phyloP scores from a whole-genome alignment of 1,140 invertebrate genomes.

The Vollenhovia emeryi region DNA sequence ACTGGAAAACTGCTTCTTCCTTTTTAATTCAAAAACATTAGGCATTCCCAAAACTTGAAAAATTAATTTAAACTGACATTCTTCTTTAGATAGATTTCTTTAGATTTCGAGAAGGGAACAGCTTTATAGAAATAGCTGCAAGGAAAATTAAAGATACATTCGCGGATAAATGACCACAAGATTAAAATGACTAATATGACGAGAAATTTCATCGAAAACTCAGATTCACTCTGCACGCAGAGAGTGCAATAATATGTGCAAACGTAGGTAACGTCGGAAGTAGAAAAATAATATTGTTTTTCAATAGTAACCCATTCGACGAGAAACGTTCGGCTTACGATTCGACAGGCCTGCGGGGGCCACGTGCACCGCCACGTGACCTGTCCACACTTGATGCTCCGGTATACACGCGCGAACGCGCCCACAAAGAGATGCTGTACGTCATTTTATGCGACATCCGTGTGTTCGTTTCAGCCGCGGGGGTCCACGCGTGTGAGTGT shows the following conservation, averaged over 20 bases:
- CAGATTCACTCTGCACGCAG: not conserved
- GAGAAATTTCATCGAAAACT: not conserved
- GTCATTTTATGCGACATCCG: constrained; percentile 31
- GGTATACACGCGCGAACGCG: constrained; percentile 48
- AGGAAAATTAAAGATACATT: not conserved
- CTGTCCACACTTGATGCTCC: constrained; percentile 58
- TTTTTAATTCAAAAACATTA: not conserved
- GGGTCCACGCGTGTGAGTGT: constrained; percentile 25
- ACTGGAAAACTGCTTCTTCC: not conserved
- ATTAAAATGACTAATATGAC: not conserved
- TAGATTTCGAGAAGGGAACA: not conserved
- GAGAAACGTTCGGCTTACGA: constrained; percentile 53
- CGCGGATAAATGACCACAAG: not conserved
- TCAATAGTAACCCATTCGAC: constrained; percentile 70
- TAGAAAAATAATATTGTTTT: constrained; percentile 78
- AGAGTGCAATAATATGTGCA: not conserved
- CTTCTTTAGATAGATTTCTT: not conserved
- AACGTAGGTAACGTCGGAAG: constrained; percentile 33
- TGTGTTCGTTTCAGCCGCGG: constrained; percentile 24
- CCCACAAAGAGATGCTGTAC: constrained; percentile 52
- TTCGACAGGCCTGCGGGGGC: constrained; percentile 54
- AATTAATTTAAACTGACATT: not conserved
- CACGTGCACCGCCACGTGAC: constrained; percentile 78
- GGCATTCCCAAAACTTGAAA: not conserved
- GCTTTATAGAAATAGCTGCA: not conserved